Evolutionary conservation across 2,797 vertebrate genomes (phyloP).

Genomic region (Salmo trutta): DNA sequence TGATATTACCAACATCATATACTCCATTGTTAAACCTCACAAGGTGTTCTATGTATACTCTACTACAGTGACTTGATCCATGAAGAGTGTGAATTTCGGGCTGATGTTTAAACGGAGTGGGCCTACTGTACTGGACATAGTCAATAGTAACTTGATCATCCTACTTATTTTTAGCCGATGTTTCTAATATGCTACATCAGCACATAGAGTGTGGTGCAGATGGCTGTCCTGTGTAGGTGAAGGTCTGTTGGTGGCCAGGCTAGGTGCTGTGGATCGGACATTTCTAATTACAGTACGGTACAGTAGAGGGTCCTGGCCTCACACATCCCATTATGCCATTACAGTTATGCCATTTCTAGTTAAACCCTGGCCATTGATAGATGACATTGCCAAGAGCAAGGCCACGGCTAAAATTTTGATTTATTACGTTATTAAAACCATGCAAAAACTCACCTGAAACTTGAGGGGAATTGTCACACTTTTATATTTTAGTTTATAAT

Average conservation of each 20-base stretch:
- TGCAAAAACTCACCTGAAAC: constrained; percentile 11
- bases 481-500: background rate
- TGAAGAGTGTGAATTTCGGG: too few species aligned
- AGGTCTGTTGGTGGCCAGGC: background rate
- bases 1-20: too few species aligned
- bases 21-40: too few species aligned
- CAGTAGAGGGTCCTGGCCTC: background rate
- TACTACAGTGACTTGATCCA: too few species aligned
- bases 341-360: background rate
- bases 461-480: background rate
- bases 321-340: background rate
- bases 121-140: background rate
- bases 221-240: background rate
- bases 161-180: background rate
- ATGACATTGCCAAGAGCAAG: constrained; percentile 29
- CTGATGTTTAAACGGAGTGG: too few species aligned
- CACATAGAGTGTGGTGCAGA: background rate
- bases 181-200: background rate
- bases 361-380: constrained; percentile 25
- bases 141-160: background rate
- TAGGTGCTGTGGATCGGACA: background rate
- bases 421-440: constrained; percentile 38
- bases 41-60: too few species aligned
- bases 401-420: constrained; percentile 31
- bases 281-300: background rate